phyloP scores from a whole-genome alignment of 2,888 invertebrate genomes.

The Orthosia incerta region DNA sequence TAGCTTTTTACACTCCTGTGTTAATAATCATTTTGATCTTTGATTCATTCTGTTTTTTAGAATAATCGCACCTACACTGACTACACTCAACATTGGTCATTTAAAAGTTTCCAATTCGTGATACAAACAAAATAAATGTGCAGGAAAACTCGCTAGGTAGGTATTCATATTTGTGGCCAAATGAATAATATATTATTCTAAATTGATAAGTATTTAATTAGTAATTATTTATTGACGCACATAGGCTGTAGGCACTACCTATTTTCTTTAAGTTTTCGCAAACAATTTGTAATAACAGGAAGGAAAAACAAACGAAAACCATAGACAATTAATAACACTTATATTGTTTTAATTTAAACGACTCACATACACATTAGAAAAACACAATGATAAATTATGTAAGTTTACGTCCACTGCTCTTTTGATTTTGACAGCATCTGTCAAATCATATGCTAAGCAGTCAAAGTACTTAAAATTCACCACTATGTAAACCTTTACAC shows the following conservation, averaged over 20 bases:
- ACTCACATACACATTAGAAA: constrained; percentile 35
- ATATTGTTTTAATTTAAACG: constrained; percentile 51
- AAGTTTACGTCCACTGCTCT: constrained; percentile 26
- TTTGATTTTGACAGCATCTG: background rate
- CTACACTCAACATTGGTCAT: background rate
- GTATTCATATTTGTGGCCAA: constrained; percentile 27
- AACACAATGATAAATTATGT: constrained; percentile 29
- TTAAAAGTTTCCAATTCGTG: background rate
- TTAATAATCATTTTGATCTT: constrained; percentile 2
- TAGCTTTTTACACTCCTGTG: background rate
- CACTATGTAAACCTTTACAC: constrained; percentile 16
- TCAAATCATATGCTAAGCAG: constrained; percentile 12
- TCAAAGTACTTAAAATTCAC: constrained; percentile 32
- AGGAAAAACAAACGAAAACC: constrained; percentile 36
- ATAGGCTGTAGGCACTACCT: background rate
- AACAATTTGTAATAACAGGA: constrained; percentile 9
- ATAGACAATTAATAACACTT: constrained; percentile 53
- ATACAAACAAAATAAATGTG: background rate
- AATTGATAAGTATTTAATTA: constrained; percentile 26
- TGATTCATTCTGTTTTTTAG: background rate
- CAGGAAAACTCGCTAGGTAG: constrained; percentile 11
- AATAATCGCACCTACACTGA: background rate
- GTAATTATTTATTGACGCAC: constrained; percentile 34
- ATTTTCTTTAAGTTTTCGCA: background rate
- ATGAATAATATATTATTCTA: constrained; percentile 25